Evolutionary conservation across 2,113 vertebrate genomes (phyloP).

Genomic region (Lanius collurio): DNA sequence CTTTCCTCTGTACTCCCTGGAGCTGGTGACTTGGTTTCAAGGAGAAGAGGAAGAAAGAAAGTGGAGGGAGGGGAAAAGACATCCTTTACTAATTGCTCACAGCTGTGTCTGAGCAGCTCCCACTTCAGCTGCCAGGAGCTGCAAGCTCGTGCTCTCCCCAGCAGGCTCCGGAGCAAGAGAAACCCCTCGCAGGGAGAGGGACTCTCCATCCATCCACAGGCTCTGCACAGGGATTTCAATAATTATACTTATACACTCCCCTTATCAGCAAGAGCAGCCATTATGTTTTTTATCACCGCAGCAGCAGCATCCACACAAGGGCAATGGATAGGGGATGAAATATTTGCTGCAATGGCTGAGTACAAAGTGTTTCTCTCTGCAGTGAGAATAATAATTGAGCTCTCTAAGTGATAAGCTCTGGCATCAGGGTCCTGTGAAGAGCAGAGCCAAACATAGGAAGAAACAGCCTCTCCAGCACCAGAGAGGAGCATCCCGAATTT

Average conservation of each 20-base stretch:
- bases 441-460: background rate
- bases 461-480: background rate
- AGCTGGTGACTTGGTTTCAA: background rate
- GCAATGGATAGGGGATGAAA: conserved; percentile 23
- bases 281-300: conserved; percentile 1
- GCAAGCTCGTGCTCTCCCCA: background rate
- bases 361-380: background rate
- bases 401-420: background rate
- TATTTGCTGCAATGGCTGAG: background rate
- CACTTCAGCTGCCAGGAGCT: conserved; percentile 41
- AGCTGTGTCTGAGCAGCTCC: conserved; percentile 51
- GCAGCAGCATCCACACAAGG: background rate
- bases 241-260: background rate
- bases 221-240: background rate
- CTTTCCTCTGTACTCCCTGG: background rate
- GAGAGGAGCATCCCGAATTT: background rate
- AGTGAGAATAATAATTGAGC: background rate
- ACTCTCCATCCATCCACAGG: background rate
- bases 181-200: background rate
- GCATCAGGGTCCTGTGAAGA: background rate
- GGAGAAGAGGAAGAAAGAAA: conserved; percentile 1
- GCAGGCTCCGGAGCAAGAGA: background rate
- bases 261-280: conserved; percentile 48
- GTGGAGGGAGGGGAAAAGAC: background rate
- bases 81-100: conserved; percentile 50